phyloP scores from a whole-genome alignment of 1,140 invertebrate genomes.

The Globodera ellingtonae region DNA sequence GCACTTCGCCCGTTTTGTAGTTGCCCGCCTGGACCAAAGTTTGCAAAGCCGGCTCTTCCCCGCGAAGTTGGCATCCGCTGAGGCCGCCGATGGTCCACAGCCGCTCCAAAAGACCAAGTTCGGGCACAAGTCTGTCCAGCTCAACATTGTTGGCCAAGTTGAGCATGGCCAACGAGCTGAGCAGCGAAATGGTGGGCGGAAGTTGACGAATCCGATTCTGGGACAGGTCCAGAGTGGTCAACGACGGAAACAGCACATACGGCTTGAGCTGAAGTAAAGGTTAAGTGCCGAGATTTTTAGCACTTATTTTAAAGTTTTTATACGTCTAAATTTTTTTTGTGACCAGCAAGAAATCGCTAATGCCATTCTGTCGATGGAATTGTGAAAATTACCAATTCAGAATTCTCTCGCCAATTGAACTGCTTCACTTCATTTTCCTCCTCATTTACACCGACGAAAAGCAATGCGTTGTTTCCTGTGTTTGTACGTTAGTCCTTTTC shows the following conservation, averaged over 20 bases:
- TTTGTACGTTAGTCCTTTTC: neutral
- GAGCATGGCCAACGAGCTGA: constrained; percentile 86
- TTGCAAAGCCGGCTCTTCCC: constrained; percentile 78
- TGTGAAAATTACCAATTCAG: constrained; percentile 6
- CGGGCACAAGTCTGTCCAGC: constrained; percentile 82
- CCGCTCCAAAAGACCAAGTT: constrained; percentile 87
- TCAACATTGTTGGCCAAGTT: constrained; percentile 87
- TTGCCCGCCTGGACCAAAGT: constrained; percentile 89
- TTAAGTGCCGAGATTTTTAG: neutral
- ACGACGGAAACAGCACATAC: constrained; percentile 65
- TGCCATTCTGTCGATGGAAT: too few relatives aligned
- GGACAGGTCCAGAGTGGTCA: constrained; percentile 28
- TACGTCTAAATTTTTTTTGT: too few relatives aligned
- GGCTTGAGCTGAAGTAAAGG: neutral
- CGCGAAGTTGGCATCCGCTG: constrained; percentile 78
- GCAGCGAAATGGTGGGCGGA: constrained; percentile 81
- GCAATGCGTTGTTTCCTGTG: neutral
- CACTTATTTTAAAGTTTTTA: too few relatives aligned
- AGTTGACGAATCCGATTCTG: constrained; percentile 70
- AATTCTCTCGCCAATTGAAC: constrained; percentile 4
- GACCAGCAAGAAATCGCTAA: too few relatives aligned
- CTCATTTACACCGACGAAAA: constrained; percentile 62
- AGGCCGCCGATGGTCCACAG: constrained; percentile 90
- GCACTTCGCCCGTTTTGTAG: constrained; percentile 92
- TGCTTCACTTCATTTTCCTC: constrained; percentile 4